Evolutionary conservation across 1,140 invertebrate species (phyloP).

Genomic region (Antheraea mylitta): DNA sequence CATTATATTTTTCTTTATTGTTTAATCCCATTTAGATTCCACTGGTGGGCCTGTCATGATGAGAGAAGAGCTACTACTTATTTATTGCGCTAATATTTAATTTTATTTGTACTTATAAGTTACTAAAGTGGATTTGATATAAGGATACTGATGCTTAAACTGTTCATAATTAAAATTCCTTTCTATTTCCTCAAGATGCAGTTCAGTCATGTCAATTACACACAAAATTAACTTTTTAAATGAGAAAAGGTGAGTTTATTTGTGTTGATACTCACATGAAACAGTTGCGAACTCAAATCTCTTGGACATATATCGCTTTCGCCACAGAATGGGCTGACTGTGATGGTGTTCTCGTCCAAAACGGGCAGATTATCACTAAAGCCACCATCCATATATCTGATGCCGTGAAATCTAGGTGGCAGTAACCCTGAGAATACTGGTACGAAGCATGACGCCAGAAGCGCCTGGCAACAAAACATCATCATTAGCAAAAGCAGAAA

Average conservation of each 20-base stretch:
- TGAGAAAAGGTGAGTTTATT: not conserved
- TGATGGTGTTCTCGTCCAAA: slow-evolving; percentile 96
- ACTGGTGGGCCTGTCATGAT: too few species aligned
- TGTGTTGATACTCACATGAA: slow-evolving; percentile 82
- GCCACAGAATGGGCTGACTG: slow-evolving; percentile 98
- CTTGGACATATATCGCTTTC: slow-evolving; percentile 98
- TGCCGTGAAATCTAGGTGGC: slow-evolving; percentile 93
- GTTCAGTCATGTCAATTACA: too few species aligned
- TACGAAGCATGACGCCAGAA: slow-evolving; percentile 96
- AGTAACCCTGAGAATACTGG: slow-evolving; percentile 97
- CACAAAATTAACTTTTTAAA: too few species aligned
- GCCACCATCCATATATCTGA: slow-evolving; percentile 97
- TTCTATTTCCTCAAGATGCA: too few species aligned
- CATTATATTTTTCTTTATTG: too few species aligned
- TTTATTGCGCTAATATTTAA: too few species aligned
- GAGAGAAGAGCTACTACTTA: too few species aligned
- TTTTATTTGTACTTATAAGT: too few species aligned
- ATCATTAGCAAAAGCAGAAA: not conserved
- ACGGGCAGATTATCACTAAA: slow-evolving; percentile 97
- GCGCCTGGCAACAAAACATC: slow-evolving; percentile 81
- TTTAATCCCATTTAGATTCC: too few species aligned
- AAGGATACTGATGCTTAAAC: too few species aligned
- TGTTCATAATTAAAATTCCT: too few species aligned
- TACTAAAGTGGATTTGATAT: too few species aligned
- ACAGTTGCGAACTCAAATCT: slow-evolving; percentile 91